phyloP scores from a whole-genome alignment of 2,888 invertebrate species.

The Drosophila melanosoma region DNA sequence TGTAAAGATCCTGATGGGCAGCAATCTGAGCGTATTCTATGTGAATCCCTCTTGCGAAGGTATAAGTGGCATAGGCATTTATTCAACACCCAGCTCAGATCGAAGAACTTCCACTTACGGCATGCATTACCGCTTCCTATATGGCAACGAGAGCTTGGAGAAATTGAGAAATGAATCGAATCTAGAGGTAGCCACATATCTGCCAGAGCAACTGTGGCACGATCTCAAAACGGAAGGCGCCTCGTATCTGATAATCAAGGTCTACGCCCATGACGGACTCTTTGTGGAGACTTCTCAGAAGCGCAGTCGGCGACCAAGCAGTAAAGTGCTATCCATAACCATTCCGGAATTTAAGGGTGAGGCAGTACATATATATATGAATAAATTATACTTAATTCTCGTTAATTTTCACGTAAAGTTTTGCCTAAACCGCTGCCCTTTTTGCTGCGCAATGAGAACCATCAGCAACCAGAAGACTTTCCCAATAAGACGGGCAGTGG shows the following conservation, averaged over 20 bases:
- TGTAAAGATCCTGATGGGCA: conserved; percentile 72
- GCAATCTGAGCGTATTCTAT: conserved; percentile 82
- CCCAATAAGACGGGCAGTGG: conserved; percentile 67
- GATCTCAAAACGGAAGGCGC: conserved; percentile 12
- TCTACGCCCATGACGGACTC: conserved; percentile 86
- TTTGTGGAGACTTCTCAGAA: conserved; percentile 86
- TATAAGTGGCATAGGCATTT: conserved; percentile 83
- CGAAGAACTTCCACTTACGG: conserved; percentile 48
- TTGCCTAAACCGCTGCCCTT: conserved; percentile 86
- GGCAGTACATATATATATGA: background rate
- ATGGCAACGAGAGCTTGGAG: conserved; percentile 84
- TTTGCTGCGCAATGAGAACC: conserved; percentile 80
- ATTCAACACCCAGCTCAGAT: conserved; percentile 25
- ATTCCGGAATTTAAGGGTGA: conserved; percentile 86
- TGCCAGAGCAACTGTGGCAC: conserved; percentile 85
- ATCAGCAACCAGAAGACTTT: conserved; percentile 41
- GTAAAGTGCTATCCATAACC: conserved; percentile 87
- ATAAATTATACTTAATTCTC: background rate
- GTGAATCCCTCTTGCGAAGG: conserved; percentile 77
- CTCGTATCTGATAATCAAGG: conserved; percentile 85
- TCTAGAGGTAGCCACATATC: conserved; percentile 86
- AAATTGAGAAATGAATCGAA: conserved; percentile 85
- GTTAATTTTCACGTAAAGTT: conserved; percentile 74
- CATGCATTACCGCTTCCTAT: conserved; percentile 83
- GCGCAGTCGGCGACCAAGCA: conserved; percentile 75